phyloP scores from a whole-genome alignment of 1,140 invertebrate species.

The Brachionus manjavacas region DNA sequence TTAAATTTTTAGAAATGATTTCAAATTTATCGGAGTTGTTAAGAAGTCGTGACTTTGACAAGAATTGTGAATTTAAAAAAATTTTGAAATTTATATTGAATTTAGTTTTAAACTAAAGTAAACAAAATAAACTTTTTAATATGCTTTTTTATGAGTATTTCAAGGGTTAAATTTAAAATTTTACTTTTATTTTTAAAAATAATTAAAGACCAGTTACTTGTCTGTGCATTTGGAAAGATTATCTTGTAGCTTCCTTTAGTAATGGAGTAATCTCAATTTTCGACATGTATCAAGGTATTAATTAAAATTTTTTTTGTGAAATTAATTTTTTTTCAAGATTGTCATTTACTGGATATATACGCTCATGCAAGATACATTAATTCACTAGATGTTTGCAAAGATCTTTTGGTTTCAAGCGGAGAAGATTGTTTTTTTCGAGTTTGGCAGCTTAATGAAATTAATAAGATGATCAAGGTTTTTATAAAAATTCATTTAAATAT shows the following conservation, averaged over 20 bases:
- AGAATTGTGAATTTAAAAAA: no score
- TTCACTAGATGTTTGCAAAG: conserved; percentile 12
- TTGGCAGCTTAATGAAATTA: conserved; percentile 6
- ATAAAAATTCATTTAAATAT: not conserved
- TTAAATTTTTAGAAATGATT: no score
- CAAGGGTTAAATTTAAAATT: not conserved
- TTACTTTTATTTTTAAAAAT: no score
- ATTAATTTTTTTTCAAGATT: not conserved
- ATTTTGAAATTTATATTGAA: no score
- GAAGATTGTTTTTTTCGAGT: conserved; percentile 32
- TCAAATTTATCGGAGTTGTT: no score
- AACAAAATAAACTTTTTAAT: no score
- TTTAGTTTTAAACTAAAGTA: no score
- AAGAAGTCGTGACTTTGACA: no score
- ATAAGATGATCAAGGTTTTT: not conserved
- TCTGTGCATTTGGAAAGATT: not conserved
- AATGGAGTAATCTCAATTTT: not conserved
- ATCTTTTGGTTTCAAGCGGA: not conserved
- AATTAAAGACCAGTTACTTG: not conserved
- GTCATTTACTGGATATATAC: not conserved
- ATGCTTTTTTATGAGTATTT: not conserved
- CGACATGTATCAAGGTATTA: not conserved
- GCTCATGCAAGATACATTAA: conserved; percentile 26
- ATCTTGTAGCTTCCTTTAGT: not conserved
- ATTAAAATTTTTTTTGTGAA: not conserved